Evolutionary conservation across 37 sponge, comb jelly and placozoan species (phyloP), one percentile per base, ranked within the genome.

Genomic region (Cladorhizidae sp.): DNA sequence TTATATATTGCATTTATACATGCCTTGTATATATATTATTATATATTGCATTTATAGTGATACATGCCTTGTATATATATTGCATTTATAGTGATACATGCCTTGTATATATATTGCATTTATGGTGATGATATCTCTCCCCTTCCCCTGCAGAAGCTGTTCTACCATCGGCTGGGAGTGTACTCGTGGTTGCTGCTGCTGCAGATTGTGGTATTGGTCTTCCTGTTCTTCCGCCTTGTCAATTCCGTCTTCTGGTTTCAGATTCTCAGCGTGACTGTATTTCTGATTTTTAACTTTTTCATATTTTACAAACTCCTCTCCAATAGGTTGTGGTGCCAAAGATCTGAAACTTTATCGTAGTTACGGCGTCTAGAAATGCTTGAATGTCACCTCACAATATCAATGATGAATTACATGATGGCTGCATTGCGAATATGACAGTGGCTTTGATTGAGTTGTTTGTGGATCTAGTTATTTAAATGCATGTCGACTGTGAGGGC

Each of bases 271-370:
- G 64, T 83, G 58, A 80, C 88, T 38, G 73, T 87, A 29, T 76
- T 91, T 32, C 72, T 91, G 42, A 39, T 63, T 14, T 79, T 87
- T 85, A 91, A 91, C 79, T 83, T 80, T 63, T 87, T 74, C 71
- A 61, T 91, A 40, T 43, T 91, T 70, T 87, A 87, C 64, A 83
- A 67, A 64, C 77, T 91, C 17, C 62, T 91, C 7, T 80, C 73
- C 70, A 91, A 91, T 72, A 80, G 88, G 67, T 80, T 91, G 26
- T 73, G 70, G 76, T 65, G 36, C 31, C 2, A 36, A 11, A 29
- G 67, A 31, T 65, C 36, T 65, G 31, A 17, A 7, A 31, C 35
- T 65, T 18, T 31, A 65, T 11, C 11, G 31, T 65, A 65, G 49
- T 9, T 9, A 45, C 8, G 49, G 49, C 49, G 9, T 12, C 49